Evolutionary conservation across 2,888 invertebrate species (phyloP), one percentile per base, ranked within the genome.

Genomic region (Pegoplata infirma): DNA sequence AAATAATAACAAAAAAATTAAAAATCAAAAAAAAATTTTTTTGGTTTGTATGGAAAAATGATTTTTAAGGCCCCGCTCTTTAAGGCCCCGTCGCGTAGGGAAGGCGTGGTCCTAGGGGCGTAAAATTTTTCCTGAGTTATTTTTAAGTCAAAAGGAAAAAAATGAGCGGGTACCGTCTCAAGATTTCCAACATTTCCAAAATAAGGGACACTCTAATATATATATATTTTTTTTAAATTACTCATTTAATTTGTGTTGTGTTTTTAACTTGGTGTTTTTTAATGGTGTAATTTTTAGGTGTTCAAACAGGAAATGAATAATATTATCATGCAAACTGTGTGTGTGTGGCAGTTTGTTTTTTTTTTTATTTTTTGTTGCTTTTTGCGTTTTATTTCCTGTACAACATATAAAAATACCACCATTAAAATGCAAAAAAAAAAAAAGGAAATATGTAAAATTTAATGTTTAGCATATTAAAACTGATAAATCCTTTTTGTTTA

Each of bases 251-350:
- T 32, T 32, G 32, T 1, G n/a, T 32, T 32, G 32, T 28, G 6
- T 28, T 28, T 28, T 28, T n/a, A n/a, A n/a, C n/a, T n/a, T n/a
- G n/a, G n/a, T n/a, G n/a, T 12, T 36, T 36, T 66, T 19, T 32
- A n/a, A 44, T 19, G 53, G 16, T 23, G n/a, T 56, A 66, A 46
- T 53, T 61, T 53, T 53, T 47, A 67, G 59, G 59, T 67, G 74
- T 67, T 67, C 23, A 36, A 47, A 55, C 46, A 32, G 66, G 53
- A 74, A 67, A 74, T 61, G 46, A 32, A 28, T 36, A 40, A 32
- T 44, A 16, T 14, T 51, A 25, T 63, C 63, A 51, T 64, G 56
- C 56, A 64, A 64, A 17, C 19, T 72, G 23, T 10, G 7, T n/a
- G 36, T 46, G n/a, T 7, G 8, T 21, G 12, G 1, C 12, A 46